Conservation (phyloP, 2,888 invertebrate species). For the Strigamia crassipes region DNA sequence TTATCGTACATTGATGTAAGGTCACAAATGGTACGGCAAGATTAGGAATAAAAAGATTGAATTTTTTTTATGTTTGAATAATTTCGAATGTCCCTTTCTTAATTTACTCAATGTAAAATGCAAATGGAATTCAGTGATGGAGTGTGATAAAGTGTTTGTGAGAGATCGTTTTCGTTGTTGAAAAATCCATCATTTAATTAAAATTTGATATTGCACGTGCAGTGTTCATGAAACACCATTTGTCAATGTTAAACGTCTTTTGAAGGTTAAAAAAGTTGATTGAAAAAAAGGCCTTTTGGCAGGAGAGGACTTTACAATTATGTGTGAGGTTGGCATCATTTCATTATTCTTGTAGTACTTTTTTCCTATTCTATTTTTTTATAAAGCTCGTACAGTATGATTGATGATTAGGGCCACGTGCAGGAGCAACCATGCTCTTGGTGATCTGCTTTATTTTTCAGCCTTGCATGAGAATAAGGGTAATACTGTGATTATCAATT, state of each 20-base stretch:
- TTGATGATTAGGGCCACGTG: conserved; percentile 40
- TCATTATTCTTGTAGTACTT: conserved; percentile 40
- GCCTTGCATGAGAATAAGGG: conserved; percentile 9
- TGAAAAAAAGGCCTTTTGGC: conserved; percentile 26
- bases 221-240: conserved; percentile 26
- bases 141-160: conserved; percentile 24
- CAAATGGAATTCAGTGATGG: background rate
- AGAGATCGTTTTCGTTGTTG: background rate
- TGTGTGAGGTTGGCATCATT: conserved; percentile 42
- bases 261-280: conserved; percentile 32
- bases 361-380: background rate
- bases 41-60: background rate
- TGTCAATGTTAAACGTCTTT: conserved; percentile 39
- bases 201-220: conserved; percentile 37
- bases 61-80: background rate
- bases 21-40: background rate
- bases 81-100: background rate
- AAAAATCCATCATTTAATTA: conserved; percentile 38
- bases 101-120: background rate
- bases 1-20: background rate
- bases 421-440: conserved; percentile 28
- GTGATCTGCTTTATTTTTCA: conserved; percentile 42
- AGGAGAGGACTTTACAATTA: conserved; percentile 36
- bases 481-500: conserved; percentile 38
- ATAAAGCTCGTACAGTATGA: conserved; percentile 28